Percentiles rank a stretch among this genome's conserved stretches.
These are phyloP conservation scores for Temnopleurus reevesii DNA, from an alignment of 53 echinoderm and acorn worm genomes.

Conservation along the genomic window DNA sequence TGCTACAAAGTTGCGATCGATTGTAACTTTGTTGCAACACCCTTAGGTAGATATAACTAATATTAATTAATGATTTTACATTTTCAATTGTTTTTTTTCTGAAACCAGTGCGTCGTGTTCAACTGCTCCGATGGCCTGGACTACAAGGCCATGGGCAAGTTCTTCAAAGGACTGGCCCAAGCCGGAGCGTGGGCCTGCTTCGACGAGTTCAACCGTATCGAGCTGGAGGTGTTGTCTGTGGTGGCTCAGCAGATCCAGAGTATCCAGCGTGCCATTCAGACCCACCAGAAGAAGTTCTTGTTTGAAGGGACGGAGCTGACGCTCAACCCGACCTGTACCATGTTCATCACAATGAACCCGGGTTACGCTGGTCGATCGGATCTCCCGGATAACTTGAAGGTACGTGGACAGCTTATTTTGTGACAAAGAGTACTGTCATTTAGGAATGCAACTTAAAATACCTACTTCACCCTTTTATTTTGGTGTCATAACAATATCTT, in stretches of 20 bases:
- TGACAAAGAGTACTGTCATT: too few species aligned
- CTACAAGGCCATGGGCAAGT: constrained; percentile 99
- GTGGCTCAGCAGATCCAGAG: constrained; percentile 98
- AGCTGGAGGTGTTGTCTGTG: constrained; percentile 96
- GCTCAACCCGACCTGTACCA: constrained; percentile 88
- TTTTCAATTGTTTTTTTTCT: neutral
- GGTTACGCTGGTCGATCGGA: constrained; percentile 95
- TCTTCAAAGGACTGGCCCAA: constrained; percentile 99
- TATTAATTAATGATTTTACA: too few species aligned
- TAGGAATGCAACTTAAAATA: too few species aligned
- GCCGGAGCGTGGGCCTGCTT: constrained; percentile 99
- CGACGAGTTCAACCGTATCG: constrained; percentile 99
- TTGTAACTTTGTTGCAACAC: too few species aligned
- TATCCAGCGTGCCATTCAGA: constrained; percentile 92
- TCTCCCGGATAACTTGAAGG: constrained; percentile 94
- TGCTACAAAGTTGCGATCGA: too few species aligned
- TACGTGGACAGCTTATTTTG: too few species aligned
- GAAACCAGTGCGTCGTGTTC: constrained; percentile 94
- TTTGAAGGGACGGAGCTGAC: constrained; percentile 97
- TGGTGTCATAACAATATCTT: too few species aligned
- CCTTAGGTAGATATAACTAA: too few species aligned
- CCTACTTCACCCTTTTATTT: too few species aligned
- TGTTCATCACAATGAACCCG: constrained; percentile 99
- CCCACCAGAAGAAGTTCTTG: constrained; percentile 74
- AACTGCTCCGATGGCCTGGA: constrained; percentile 99